These are phyloP conservation scores for Andrena flavipes DNA, from an alignment of 2,888 invertebrate genomes.

Conservation along the genomic window DNA sequence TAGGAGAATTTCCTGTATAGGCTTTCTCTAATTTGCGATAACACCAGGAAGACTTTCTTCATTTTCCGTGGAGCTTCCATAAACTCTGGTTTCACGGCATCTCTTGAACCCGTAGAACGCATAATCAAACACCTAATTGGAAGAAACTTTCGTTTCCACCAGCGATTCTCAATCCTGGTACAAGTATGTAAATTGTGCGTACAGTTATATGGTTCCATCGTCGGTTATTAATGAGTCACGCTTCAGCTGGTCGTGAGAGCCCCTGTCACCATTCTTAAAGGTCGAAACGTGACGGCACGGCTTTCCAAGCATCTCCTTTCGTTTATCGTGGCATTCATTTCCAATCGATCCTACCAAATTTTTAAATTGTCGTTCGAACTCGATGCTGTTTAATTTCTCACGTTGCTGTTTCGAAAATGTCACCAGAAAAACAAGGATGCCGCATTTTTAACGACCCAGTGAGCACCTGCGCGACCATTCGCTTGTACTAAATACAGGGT, in stretches of 20 bases:
- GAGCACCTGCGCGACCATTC: neutral
- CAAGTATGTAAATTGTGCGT: neutral
- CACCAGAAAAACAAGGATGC: conserved; percentile 51
- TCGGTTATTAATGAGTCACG: neutral
- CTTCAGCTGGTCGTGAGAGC: conserved; percentile 5
- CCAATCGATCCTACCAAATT: conserved; percentile 28
- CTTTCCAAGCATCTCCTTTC: conserved; percentile 41
- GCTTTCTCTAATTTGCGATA: conserved; percentile 56
- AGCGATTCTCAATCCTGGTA: neutral
- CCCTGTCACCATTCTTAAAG: conserved; percentile 33
- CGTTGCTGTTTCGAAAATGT: conserved; percentile 43
- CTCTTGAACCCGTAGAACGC: conserved; percentile 1
- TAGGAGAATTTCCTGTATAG: conserved; percentile 14
- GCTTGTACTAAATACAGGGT: neutral
- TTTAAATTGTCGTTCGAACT: conserved; percentile 45
- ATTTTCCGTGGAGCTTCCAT: conserved; percentile 42
- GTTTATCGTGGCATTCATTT: conserved; percentile 20
- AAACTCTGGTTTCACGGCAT: conserved; percentile 1
- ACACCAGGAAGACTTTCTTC: conserved; percentile 25
- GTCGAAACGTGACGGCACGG: conserved; percentile 38
- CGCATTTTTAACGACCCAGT: neutral
- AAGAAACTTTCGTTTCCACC: conserved; percentile 27
- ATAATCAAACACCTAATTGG: neutral
- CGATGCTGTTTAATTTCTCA: conserved; percentile 13
- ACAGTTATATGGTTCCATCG: neutral